Base-by-base conservation (phyloP, 2,888 invertebrate species). In the Germaria angustata region DNA sequence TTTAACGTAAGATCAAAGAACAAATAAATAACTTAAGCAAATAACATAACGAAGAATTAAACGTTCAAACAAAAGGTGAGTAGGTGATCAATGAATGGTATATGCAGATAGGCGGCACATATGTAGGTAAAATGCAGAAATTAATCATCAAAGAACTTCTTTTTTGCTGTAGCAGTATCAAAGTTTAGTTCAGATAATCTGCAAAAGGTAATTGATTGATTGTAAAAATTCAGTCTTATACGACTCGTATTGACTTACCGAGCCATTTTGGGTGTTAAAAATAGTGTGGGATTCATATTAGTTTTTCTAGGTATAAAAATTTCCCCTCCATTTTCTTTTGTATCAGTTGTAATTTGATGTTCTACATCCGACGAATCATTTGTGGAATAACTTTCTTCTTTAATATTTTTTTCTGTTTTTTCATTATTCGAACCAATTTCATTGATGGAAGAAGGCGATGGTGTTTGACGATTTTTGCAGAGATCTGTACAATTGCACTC, bases 81-180 rank as follows among this genome's bases (percentile, higher is more conserved):
- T 61, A 7, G 15, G 5, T 59, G 34, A 51, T 7, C 11, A 55
- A 17, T 6, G 22, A 11, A 28, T 3, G 4, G 3, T 28, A 6
- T 28, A 5, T 11, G 1, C 2, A 36, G 9, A 11, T 2, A 6
- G 39, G 15, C 4, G 13, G 8, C 46, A 17, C 17, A 28, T 46
- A 44, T 41, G 32, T 17, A 28, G 5, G 8, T 15, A 22, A 15
- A 41, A 11, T 1, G 13, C n/a, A 49, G 28, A 15, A 65, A 24
- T 71, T 79, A 82, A 53, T 83, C 85, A 46, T 85, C 79, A 55
- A 87, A 87, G 66, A 87, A 87, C 68, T 87, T 87, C 68, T 86
- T 87, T 75, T 87, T 87, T 17, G 87, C 84, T 0, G 87, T 85
- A n/a, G 84, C 72, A 28, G 84, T 86, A 53, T 86, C 85, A 78